phyloP scores from a whole-genome alignment of 2,797 vertebrate species.

The Phalanger gymnotis region DNA sequence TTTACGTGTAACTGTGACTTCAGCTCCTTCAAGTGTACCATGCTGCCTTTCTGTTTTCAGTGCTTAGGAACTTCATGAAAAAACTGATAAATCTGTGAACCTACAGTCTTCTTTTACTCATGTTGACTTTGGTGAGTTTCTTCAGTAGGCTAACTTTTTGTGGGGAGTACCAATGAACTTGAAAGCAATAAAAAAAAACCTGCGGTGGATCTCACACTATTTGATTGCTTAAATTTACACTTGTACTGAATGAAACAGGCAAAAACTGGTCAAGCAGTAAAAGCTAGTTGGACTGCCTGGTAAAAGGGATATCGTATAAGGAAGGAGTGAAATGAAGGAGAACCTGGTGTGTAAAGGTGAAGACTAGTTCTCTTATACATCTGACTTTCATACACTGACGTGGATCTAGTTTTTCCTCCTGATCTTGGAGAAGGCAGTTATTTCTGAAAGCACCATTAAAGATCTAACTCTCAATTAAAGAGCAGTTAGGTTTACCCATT shows the following conservation, averaged over 20 bases:
- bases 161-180: neutral
- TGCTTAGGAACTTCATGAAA: neutral
- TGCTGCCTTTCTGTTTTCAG: neutral
- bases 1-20: neutral
- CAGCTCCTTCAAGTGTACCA: neutral
- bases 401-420: neutral
- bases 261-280: neutral
- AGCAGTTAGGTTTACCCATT: neutral
- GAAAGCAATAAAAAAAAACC: neutral
- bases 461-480: neutral
- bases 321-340: neutral
- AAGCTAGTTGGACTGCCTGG: neutral
- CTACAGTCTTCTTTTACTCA: neutral
- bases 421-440: neutral
- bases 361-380: neutral
- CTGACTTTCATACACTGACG: neutral
- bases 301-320: neutral
- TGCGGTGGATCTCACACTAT: neutral
- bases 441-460: neutral
- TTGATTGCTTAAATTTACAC: neutral
- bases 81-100: neutral
- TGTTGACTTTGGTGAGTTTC: neutral
- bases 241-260: neutral
- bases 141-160: neutral
- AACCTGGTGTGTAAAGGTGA: neutral